Evolutionary conservation across 2,113 vertebrate genomes (phyloP).

Genomic region (Gopherus flavomarginatus): DNA sequence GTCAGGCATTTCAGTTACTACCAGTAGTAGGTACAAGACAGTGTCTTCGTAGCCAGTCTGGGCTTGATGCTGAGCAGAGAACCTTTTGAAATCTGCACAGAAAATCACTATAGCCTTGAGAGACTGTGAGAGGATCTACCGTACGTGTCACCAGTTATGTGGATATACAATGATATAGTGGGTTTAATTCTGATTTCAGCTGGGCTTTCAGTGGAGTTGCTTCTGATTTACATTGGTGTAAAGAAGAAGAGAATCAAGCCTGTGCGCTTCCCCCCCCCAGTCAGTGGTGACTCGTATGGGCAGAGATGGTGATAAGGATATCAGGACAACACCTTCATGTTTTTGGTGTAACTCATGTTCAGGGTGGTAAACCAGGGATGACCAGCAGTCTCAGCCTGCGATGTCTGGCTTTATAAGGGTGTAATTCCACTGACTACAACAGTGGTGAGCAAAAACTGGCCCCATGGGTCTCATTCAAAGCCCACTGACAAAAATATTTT

Average conservation of each 20-base stretch:
- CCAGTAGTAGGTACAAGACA: not conserved
- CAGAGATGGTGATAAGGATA: not conserved
- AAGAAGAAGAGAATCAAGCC: not conserved
- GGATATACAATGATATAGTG: not conserved
- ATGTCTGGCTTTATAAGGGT: not conserved
- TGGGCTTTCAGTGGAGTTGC: not conserved
- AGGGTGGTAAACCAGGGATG: not conserved
- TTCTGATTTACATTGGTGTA: not conserved
- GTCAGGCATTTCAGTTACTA: not conserved
- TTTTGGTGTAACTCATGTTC: not conserved
- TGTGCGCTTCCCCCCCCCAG: too few species aligned
- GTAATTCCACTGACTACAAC: conserved; percentile 39
- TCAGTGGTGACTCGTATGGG: not conserved
- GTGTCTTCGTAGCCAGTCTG: not conserved
- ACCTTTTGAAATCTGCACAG: not conserved
- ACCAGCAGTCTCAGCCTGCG: not conserved
- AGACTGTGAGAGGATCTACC: not conserved
- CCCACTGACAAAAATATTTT: conserved; percentile 29
- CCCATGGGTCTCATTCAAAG: conserved; percentile 27
- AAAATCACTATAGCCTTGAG: not conserved
- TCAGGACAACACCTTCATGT: not conserved
- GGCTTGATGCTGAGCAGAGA: not conserved
- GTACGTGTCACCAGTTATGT: not conserved
- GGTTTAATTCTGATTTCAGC: not conserved
- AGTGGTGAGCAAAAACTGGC: not conserved